Conservation (phyloP, 2,888 invertebrate species). For the Amaurobius ferox region DNA sequence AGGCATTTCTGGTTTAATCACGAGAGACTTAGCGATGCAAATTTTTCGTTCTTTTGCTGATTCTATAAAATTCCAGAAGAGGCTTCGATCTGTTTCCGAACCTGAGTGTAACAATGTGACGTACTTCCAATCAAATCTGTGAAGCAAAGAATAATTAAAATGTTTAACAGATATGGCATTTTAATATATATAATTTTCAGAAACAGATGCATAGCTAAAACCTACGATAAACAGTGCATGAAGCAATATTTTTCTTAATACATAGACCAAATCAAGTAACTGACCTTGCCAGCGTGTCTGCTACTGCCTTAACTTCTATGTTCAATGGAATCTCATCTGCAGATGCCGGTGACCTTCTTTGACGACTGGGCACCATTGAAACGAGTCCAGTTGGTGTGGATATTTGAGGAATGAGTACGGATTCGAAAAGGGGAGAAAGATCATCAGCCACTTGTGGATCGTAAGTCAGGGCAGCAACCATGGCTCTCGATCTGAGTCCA, state of each 20-base stretch:
- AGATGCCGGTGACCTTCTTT: conserved; percentile 23
- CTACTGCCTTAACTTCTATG: conserved; percentile 69
- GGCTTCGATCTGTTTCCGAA: conserved; percentile 75
- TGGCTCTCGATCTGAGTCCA: conserved; percentile 73
- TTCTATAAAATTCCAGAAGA: conserved; percentile 76
- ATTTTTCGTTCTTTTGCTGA: conserved; percentile 73
- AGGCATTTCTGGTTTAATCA: conserved; percentile 70
- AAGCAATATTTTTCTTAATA: too few relatives aligned
- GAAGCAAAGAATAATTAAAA: too few relatives aligned
- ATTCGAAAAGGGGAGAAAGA: conserved; percentile 76
- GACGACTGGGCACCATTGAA: background rate
- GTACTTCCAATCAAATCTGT: conserved; percentile 76
- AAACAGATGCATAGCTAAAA: too few relatives aligned
- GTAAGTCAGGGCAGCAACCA: conserved; percentile 77
- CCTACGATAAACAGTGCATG: too few relatives aligned
- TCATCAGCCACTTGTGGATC: conserved; percentile 76
- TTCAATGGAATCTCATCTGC: conserved; percentile 71
- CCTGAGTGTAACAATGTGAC: conserved; percentile 76
- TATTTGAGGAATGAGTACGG: conserved; percentile 77
- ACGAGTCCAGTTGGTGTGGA: conserved; percentile 62
- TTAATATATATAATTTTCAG: too few relatives aligned
- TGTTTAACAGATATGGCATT: too few relatives aligned
- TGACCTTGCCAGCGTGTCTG: conserved; percentile 38
- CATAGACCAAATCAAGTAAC: too few relatives aligned
- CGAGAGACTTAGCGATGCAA: conserved; percentile 75